Conservation (phyloP, 2,113 vertebrate genomes). For the Climacteris rufus region DNA sequence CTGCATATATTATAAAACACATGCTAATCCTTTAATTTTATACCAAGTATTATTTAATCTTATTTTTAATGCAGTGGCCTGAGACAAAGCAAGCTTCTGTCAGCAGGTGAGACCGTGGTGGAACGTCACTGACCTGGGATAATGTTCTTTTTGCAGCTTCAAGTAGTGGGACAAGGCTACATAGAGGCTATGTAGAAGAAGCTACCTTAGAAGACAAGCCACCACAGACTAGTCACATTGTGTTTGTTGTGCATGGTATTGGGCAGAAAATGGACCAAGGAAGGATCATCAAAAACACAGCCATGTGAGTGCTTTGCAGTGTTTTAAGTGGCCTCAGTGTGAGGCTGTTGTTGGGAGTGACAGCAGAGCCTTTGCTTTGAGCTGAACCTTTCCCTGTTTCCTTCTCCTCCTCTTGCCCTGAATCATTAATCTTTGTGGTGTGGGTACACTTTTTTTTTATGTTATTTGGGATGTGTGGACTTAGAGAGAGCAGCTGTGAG, state of each 20-base stretch:
- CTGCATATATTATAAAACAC: neutral
- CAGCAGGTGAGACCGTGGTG: neutral
- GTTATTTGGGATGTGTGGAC: neutral
- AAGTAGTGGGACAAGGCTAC: conserved; percentile 96
- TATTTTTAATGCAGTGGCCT: neutral
- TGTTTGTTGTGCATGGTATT: conserved; percentile 98
- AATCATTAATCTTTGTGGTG: neutral
- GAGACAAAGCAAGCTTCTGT: neutral
- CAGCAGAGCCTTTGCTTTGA: neutral
- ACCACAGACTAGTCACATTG: conserved; percentile 91
- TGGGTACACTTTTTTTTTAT: neutral
- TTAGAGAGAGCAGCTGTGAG: neutral
- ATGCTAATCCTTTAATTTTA: neutral
- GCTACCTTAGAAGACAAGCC: conserved; percentile 92
- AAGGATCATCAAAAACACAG: conserved; percentile 98
- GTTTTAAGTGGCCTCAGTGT: neutral
- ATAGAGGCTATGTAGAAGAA: conserved; percentile 95
- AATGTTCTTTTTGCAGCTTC: conserved; percentile 78
- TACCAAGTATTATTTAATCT: neutral
- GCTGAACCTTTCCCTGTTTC: neutral
- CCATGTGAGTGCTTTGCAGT: conserved; percentile 83
- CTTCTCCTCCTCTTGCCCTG: neutral
- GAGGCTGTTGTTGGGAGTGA: neutral
- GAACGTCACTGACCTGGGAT: neutral
- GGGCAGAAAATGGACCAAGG: conserved; percentile 99